Base-by-base conservation (phyloP, 1,140 invertebrate species). In the Rhizoglyphus robini region DNA sequence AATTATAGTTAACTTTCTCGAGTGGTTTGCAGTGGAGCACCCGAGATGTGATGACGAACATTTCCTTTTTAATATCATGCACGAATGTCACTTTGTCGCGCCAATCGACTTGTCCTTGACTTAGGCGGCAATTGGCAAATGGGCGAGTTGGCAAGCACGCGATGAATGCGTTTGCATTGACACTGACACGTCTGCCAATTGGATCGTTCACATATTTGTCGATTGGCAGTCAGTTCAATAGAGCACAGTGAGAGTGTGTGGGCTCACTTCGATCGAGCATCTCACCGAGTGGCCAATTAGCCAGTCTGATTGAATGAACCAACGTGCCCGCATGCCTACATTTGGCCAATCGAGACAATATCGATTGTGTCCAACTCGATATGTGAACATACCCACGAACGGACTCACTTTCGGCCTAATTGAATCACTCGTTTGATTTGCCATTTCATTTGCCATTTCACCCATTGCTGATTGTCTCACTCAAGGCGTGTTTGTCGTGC, bases 291-390 rank as follows among this genome's bases (percentile, higher is more conserved):
- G 8, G 51, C 51, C 51, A 54, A 54, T 54, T 54, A 54, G 51
- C 36, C n/a, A n/a, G n/a, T n/a, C n/a, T 46, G 41, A 46, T 54
- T 54, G 51, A 54, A 54, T n/a, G n/a, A n/a, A 54, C 8, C 51
- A 20, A 20, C 8, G 8, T 23, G 23, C 51, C 51, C 31, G 23
- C 51, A 54, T 54, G 51, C 23, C 51, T 54, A 54, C 51, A 54
- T 54, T 54, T 54, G 51, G 51, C 51, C 51, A 54, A 54, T 54
- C 20, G 23, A 54, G 51, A 54, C 51, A 54, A 54, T 54, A 54
- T 54, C 51, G 51, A 27, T 54, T 54, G 23, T 32, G 23, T 54
- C 31, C 41, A 15, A 46, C 41, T 46, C 41, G 15, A 15, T 46
- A 46, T 15, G 41, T 46, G 41, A 15, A 15, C 41, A 46, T 46